Conservation (phyloP, 2,113 vertebrate genomes). For the Octodon degus region DNA sequence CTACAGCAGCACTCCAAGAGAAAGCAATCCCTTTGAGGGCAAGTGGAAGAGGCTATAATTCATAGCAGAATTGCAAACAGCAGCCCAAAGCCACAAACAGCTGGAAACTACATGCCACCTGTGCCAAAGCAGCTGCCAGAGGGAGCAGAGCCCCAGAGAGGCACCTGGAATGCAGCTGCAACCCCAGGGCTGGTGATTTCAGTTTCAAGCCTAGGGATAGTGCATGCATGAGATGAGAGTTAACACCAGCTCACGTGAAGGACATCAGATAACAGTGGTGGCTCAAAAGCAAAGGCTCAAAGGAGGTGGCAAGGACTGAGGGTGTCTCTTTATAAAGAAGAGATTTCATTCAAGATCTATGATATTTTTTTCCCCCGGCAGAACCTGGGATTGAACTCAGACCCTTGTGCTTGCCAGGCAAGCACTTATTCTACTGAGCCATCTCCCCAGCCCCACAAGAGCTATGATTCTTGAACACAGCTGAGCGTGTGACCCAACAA, state of each 20-base stretch:
- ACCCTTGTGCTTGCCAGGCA: too few species aligned
- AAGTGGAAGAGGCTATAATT: background rate
- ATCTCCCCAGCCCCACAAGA: background rate
- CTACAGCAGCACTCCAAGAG: background rate
- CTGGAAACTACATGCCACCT: background rate
- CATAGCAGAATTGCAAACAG: background rate
- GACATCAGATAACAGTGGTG: background rate
- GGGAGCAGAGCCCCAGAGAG: background rate
- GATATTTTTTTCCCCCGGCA: too few species aligned
- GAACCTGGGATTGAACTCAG: too few species aligned
- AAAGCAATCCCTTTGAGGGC: background rate
- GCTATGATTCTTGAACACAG: background rate
- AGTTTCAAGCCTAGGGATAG: background rate
- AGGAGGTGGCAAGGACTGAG: background rate
- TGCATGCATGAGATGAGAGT: background rate
- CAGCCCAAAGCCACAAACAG: background rate
- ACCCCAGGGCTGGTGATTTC: background rate
- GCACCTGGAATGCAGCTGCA: background rate
- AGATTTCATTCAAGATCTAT: background rate
- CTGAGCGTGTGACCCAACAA: background rate
- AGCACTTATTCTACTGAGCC: too few species aligned
- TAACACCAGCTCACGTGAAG: background rate
- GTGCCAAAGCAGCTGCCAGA: background rate
- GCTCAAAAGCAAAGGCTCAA: background rate
- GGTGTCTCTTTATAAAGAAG: background rate